These are phyloP conservation scores for Melanotaenia nigrans DNA, from an alignment of 2,797 vertebrate genomes.

Conservation along the genomic window DNA sequence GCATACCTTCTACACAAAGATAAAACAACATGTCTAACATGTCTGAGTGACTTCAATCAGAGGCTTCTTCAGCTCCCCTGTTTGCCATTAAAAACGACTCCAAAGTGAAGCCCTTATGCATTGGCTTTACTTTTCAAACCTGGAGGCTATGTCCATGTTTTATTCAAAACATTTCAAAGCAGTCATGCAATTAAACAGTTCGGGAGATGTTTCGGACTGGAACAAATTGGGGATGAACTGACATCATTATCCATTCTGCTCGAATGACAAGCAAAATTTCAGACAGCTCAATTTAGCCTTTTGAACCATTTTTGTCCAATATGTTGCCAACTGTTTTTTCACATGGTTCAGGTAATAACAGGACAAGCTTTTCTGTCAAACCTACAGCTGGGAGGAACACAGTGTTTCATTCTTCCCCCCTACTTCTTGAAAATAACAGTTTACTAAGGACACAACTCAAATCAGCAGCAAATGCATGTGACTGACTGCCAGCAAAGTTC, in stretches of 20 bases:
- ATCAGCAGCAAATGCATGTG: constrained; percentile 48
- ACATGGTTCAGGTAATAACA: constrained; percentile 62
- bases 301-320: constrained; percentile 26
- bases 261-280: constrained; percentile 8
- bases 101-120: neutral
- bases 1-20: neutral
- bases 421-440: constrained; percentile 58
- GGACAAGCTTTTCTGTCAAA: constrained; percentile 51
- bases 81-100: neutral
- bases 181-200: neutral
- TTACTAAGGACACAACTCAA: constrained; percentile 45
- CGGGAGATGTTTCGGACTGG: constrained; percentile 8
- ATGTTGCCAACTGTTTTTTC: neutral
- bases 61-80: neutral
- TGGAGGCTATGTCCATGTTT: neutral
- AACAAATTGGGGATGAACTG: neutral
- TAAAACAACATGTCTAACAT: neutral
- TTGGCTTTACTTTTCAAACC: constrained; percentile 4
- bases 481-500: constrained; percentile 45
- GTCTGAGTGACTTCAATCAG: neutral
- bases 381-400: constrained; percentile 59
- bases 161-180: neutral
- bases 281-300: constrained; percentile 25
- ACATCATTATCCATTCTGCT: neutral
- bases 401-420: constrained; percentile 36